A percentile compares a stretch with the other conserved stretches of the same genome.
These are phyloP conservation scores for Gymnopithys bicolor DNA, from an alignment of 2,797 vertebrate genomes.

Conservation along the genomic window DNA sequence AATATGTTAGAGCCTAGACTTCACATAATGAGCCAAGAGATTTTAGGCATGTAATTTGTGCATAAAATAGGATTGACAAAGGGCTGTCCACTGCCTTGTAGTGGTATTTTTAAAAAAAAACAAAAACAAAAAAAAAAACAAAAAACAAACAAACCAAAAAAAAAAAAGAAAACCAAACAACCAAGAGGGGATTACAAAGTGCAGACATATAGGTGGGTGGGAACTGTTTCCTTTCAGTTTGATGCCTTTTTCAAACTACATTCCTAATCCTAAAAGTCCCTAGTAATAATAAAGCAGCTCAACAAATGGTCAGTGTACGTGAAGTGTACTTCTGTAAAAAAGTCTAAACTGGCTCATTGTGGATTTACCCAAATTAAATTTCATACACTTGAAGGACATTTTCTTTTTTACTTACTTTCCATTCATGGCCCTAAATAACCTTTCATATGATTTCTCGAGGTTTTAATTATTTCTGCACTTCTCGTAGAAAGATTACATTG, in stretches of 20 bases:
- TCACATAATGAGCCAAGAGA: conserved; percentile 54
- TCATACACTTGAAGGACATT: background rate
- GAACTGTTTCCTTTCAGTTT: conserved; percentile 58
- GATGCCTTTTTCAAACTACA: conserved; percentile 36
- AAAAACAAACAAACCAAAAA: no score
- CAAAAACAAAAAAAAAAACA: background rate
- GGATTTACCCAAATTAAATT: background rate
- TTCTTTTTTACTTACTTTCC: background rate
- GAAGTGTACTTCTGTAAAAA: conserved; percentile 1
- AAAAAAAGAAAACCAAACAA: no score
- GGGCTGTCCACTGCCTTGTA: background rate
- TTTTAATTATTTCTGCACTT: background rate
- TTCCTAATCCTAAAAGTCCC: conserved; percentile 26
- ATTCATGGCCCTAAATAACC: background rate
- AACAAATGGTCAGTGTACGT: background rate
- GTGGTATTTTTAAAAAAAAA: background rate
- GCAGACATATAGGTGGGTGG: conserved; percentile 8
- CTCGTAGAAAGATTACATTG: background rate
- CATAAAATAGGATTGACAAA: conserved; percentile 28
- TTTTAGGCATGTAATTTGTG: conserved; percentile 60
- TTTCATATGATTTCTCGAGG: background rate
- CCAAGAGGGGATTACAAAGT: conserved; percentile 29
- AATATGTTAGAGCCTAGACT: conserved; percentile 43
- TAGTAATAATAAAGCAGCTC: conserved; percentile 16
- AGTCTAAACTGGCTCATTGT: background rate